phyloP scores from a whole-genome alignment of 1,140 invertebrate species.

The Drosophila sechellia region DNA sequence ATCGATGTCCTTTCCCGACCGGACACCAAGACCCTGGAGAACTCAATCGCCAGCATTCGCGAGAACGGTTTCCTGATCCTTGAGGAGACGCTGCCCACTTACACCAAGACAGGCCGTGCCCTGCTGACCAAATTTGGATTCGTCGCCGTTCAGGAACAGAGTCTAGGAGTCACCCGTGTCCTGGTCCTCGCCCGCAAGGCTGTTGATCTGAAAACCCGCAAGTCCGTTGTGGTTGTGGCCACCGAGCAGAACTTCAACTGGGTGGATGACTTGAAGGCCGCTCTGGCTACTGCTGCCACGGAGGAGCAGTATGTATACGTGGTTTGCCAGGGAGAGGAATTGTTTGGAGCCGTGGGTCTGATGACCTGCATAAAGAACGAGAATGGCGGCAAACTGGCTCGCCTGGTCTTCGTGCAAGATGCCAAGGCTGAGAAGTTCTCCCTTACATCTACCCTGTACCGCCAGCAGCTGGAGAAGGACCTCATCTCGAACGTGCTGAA shows the following conservation, averaged over 20 bases:
- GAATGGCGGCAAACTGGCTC: slow-evolving; percentile 90
- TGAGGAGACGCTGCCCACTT: slow-evolving; percentile 88
- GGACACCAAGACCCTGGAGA: slow-evolving; percentile 85
- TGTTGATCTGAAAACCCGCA: slow-evolving; percentile 74
- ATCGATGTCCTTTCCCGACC: slow-evolving; percentile 86
- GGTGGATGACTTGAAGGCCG: slow-evolving; percentile 92
- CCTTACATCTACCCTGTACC: slow-evolving; percentile 86
- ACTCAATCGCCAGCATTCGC: slow-evolving; percentile 88
- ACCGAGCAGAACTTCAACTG: slow-evolving; percentile 90
- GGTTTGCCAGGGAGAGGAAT: slow-evolving; percentile 88
- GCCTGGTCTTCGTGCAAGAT: slow-evolving; percentile 90
- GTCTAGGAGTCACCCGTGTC: slow-evolving; percentile 86
- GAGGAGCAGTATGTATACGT: slow-evolving; percentile 88
- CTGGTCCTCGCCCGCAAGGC: slow-evolving; percentile 87
- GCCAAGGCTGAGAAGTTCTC: slow-evolving; percentile 87
- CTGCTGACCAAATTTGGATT: slow-evolving; percentile 85
- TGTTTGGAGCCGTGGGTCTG: slow-evolving; percentile 93
- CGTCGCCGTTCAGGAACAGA: slow-evolving; percentile 84
- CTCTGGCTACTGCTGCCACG: slow-evolving; percentile 87
- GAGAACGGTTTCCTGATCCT: slow-evolving; percentile 91
- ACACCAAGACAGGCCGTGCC: slow-evolving; percentile 85
- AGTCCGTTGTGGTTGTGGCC: slow-evolving; percentile 83
- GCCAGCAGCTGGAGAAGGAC: slow-evolving; percentile 89
- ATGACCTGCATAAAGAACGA: slow-evolving; percentile 95
- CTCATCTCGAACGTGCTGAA: slow-evolving; percentile 93